phyloP scores from a whole-genome alignment of 2,113 vertebrate species.

The Proterorhinus semilunaris region DNA sequence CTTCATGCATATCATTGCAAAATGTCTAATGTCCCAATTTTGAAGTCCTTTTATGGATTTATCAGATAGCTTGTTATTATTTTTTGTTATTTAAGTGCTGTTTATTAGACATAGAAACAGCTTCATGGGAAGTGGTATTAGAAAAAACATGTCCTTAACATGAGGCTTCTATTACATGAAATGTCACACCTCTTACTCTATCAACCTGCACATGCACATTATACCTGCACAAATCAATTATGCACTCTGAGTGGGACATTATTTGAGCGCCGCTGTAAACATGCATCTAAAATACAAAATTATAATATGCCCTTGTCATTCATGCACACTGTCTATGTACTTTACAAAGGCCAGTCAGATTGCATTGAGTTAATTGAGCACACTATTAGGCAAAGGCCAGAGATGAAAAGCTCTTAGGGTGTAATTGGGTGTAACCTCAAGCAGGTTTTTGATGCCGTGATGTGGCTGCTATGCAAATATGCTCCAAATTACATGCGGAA shows the following conservation, averaged over 20 bases:
- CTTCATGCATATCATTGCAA: neutral
- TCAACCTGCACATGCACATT: neutral
- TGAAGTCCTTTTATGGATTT: neutral
- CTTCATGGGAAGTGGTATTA: no score
- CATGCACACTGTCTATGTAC: conserved; percentile 26
- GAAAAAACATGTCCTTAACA: no score
- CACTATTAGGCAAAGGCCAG: conserved; percentile 22
- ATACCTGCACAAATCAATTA: neutral
- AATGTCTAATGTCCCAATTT: neutral
- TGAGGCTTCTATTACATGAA: neutral
- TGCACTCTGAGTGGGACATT: conserved; percentile 6
- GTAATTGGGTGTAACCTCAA: conserved; percentile 28
- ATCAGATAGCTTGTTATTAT: no score
- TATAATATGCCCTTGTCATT: conserved; percentile 34
- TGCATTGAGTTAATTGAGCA: conserved; percentile 21
- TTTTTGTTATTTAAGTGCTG: no score
- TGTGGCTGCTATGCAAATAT: conserved; percentile 33
- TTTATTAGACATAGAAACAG: no score
- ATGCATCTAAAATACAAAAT: conserved; percentile 12
- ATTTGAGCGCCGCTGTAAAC: conserved; percentile 20
- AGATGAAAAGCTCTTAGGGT: conserved; percentile 38
- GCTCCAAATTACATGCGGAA: conserved; percentile 41
- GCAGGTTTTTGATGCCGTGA: conserved; percentile 42
- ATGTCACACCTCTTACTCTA: neutral
- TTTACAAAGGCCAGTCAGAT: conserved; percentile 26